Percentiles rank a stretch among this genome's conserved stretches.
Evolutionary conservation across 2,113 vertebrate genomes (phyloP).

Genomic region (Martes martes): DNA sequence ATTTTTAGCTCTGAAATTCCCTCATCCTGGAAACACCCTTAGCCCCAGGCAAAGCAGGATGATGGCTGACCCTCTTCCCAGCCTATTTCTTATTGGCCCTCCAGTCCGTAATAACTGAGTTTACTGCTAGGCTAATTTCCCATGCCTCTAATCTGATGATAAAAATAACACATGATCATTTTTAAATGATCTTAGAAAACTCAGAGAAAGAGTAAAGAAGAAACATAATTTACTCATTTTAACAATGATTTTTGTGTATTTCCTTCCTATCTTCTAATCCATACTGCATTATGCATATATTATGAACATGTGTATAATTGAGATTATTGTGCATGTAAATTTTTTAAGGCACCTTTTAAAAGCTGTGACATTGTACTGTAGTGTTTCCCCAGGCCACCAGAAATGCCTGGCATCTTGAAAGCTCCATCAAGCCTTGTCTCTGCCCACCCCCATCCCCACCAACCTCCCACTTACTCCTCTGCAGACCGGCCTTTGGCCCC

Average conservation of each 20-base stretch:
- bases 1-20: background rate
- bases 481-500: background rate
- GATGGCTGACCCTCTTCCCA: background rate
- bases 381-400: background rate
- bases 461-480: background rate
- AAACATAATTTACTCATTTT: background rate
- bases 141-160: background rate
- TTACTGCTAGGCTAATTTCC: background rate
- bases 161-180: background rate
- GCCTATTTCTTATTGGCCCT: background rate
- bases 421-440: background rate
- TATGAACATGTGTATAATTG: background rate
- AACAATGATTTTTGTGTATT: background rate
- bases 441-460: background rate
- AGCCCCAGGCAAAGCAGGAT: background rate
- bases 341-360: background rate
- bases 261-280: background rate
- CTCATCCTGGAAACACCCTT: background rate
- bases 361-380: background rate
- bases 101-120: background rate
- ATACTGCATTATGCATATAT: background rate
- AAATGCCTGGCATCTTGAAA: background rate
- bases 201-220: background rate
- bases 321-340: background rate
- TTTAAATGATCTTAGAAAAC: background rate